Base-by-base conservation (phyloP, 2,797 vertebrate species). In the Dromococcyx pavoninus region DNA sequence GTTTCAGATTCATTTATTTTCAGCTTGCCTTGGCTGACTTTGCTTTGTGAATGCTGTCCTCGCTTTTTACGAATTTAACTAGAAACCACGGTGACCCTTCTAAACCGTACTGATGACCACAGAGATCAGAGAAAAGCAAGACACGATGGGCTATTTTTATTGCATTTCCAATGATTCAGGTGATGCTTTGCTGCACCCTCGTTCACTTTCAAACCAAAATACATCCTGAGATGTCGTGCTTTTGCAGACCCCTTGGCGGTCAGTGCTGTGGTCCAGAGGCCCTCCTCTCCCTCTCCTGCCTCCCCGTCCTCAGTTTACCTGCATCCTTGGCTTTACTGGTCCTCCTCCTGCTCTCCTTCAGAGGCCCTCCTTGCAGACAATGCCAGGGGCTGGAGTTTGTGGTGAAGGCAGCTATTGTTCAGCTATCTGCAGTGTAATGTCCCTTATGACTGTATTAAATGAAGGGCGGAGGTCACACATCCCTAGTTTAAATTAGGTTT, bases 391-490 rank as follows among this genome's bases (percentile, higher is more conserved):
- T 92, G 71, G 66, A 86, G 71, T 85, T 89, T 65, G 94, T 95
- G 91, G 93, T 95, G 96, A 94, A 95, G 93, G 81, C 95, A 92
- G 84, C 94, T 96, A 97, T 97, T 97, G 95, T 97, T 97, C 95
- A 76, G 95, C 92, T 96, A 97, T 97, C 93, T 90, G 94, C 86
- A 94, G 93, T 57, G 80, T 62, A 95, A 93, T 91, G 93, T 87
- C 97, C 88, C 93, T 93, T 97, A 93, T 11, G 85, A 97, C 94
- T 96, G 94, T 97, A 95, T 95, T 96, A 96, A 97, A 97, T 97
- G 94, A 94, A 96, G 96, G 96, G 96, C 81, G 96, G 95, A 93
- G 96, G 96, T 97, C 95, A 97, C 94, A 97, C 95, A 93, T 93
- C 91, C 94, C 94, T 67, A 85, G 88, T 89, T 96, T 96, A 97